Percentiles rank a stretch among this genome's conserved stretches.
These are phyloP conservation scores for Acanthis flammea DNA, from an alignment of 2,797 vertebrate species.

Conservation along the genomic window DNA sequence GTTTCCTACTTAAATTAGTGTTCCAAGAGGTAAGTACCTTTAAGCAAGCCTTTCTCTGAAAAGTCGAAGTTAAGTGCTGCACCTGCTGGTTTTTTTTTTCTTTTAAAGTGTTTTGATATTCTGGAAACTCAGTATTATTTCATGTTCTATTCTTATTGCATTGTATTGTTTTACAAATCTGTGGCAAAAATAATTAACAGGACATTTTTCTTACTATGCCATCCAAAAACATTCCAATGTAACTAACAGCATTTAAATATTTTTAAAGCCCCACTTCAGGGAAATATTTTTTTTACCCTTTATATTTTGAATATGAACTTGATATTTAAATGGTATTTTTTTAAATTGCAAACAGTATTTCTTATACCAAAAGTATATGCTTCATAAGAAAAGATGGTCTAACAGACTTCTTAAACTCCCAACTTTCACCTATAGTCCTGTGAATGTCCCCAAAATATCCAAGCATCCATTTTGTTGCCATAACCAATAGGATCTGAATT, in stretches of 20 bases:
- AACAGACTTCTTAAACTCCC: not conserved
- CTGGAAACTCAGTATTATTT: not conserved
- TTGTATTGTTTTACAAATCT: not conserved
- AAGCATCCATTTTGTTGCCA: not conserved
- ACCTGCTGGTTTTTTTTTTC: not conserved
- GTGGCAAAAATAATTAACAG: not conserved
- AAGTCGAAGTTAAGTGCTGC: not conserved
- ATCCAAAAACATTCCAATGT: not conserved
- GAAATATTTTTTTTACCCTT: not conserved
- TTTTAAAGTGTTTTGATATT: not conserved
- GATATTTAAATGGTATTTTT: not conserved
- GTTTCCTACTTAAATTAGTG: not conserved
- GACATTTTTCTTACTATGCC: not conserved
- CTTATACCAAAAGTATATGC: not conserved
- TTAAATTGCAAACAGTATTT: not conserved
- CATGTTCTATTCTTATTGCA: not conserved
- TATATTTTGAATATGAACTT: not conserved
- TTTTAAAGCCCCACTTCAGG: not conserved
- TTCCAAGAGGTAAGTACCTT: conserved; percentile 40
- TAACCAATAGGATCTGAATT: not conserved
- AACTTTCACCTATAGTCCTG: not conserved
- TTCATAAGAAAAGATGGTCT: not conserved
- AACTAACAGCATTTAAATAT: not conserved
- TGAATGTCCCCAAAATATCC: not conserved
- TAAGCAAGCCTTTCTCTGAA: conserved; percentile 2